These are phyloP conservation scores for Nymphalis urticae DNA, from an alignment of 2,888 invertebrate genomes.

Conservation along the genomic window DNA sequence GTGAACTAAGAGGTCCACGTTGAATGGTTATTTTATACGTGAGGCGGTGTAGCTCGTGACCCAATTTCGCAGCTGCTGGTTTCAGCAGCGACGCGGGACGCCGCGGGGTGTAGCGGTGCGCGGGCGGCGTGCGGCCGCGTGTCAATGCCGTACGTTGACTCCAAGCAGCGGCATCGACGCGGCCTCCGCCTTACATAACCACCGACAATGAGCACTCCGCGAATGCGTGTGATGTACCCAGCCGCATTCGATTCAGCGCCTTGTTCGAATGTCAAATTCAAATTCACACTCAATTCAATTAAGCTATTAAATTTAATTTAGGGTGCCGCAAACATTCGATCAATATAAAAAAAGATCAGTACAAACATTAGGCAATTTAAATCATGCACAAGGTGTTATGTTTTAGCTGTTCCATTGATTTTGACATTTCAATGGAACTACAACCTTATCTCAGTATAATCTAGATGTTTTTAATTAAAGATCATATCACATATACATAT, in stretches of 20 bases:
- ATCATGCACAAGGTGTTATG: constrained; percentile 31
- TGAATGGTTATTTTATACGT: constrained; percentile 63
- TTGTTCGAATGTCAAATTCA: constrained; percentile 36
- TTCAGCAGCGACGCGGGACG: constrained; percentile 73
- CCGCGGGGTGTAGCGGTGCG: constrained; percentile 51
- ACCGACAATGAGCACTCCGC: constrained; percentile 73
- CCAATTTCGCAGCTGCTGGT: constrained; percentile 81
- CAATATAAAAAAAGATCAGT: constrained; percentile 25
- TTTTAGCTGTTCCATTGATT: constrained; percentile 31
- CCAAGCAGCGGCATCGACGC: constrained; percentile 73
- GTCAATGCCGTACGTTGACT: constrained; percentile 82
- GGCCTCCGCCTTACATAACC: constrained; percentile 81
- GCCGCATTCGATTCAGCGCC: constrained; percentile 36
- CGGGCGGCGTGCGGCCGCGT: constrained; percentile 66
- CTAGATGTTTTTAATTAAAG: constrained; percentile 20
- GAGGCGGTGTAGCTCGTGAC: constrained; percentile 75
- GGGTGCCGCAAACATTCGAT: constrained; percentile 17
- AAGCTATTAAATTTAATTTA: constrained; percentile 21
- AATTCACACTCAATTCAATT: constrained; percentile 1
- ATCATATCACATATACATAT: neutral
- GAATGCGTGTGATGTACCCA: constrained; percentile 71
- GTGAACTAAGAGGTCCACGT: constrained; percentile 43
- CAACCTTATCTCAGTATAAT: constrained; percentile 28
- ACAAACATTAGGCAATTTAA: constrained; percentile 28
- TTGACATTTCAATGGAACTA: constrained; percentile 36